Evolutionary conservation across 2,797 vertebrate species (phyloP), one percentile per base, ranked within the genome.

Genomic region (Sandelia bainsii): DNA sequence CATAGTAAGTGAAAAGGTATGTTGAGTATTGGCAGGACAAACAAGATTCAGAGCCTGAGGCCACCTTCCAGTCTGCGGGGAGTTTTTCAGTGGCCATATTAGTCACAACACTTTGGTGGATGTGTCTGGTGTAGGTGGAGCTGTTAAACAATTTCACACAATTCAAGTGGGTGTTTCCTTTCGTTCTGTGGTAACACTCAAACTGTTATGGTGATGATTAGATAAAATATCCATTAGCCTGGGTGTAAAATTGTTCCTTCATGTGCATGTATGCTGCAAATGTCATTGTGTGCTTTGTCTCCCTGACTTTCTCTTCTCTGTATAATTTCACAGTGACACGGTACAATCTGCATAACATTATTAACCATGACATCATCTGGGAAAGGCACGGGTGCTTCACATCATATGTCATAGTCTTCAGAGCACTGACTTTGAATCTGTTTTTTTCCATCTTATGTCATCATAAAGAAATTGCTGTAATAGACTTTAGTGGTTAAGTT

Each of bases 281-380:
- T 44, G 16, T 7, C 6, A 5, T 19, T 44, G 19, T 25, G 52
- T 22, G 32, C 69, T 76, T 49, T 29, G 45, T 62, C 37, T 69
- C 27, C 51, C 32, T 45, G 11, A 59, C 53, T 39, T 74, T 72
- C 42, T 48, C 13, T 46, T 32, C 11, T 12, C 2, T 27, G 6
- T 22, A n/a, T 51, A 6, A 6, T 58, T 52, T 82, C 56, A 57
- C 83, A 71, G 32, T 34, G n/a, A 64, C 22, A 58, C 44, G 22
- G 14, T 14, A 76, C 25, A 77, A 50, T 83, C 61, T 72, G 74
- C 42, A 63, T 62, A 1, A 1, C 57, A 59, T 78, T 69, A 69
- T 82, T 77, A 78, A 19, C 42, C 20, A 46, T 87, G 86, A 87
- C 71, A 37, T 89, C 84, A 89, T 48, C n/a, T 45, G 70, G 75